Evolutionary conservation across 37 sponge, comb jelly and placozoan genomes (phyloP), one percentile per base, ranked within the genome.

Genomic region (Spongilla lacustris): DNA sequence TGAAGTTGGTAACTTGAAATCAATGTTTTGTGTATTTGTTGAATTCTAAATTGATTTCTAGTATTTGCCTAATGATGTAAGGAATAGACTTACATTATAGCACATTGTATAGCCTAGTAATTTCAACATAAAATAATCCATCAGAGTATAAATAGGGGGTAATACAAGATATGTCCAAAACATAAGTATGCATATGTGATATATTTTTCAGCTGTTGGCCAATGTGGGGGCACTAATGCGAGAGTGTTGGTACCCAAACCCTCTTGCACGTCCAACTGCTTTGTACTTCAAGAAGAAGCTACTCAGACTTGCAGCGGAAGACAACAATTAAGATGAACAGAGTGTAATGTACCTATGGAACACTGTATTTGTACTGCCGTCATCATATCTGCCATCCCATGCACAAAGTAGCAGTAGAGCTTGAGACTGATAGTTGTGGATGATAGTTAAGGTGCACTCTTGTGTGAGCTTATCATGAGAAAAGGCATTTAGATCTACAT

Each of bases 241-340:
- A 33, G 96, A 93, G 41, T 96, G 96, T 46, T 96, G 96, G 96
- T 89, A 81, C 73, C 68, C 34, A 31, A 84, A 89, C 74, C 50
- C 77, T 24, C 58, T 78, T 14, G 93, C 94, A 27, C 68, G 96
- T 88, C 94, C 91, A 21, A 91, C 89, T 34, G 91, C 94, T 8
- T 38, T 91, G 31, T 76, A 86, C 35, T 32, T 96, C 38, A 93
- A 93, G 76, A 91, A 91, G 86, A 93, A 78, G 31, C 81, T 96
- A 2, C 48, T 28, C 48, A 79, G 80, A 70, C 41, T 90, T 8
- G 48, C 76, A 28, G 50, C 77, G 50, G 79, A 83, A n/a, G 66
- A 86, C 49, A 83, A 14, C 25, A 50, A 24, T 78, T 25, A 31
- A 50, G 58, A 58, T 58, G 58, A 58, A 14, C 32, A 26, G 28